Percentiles rank a stretch among this genome's conserved stretches.
These are phyloP conservation scores for Halyomorpha halys DNA, from an alignment of 1,140 invertebrate genomes.

Conservation along the genomic window DNA sequence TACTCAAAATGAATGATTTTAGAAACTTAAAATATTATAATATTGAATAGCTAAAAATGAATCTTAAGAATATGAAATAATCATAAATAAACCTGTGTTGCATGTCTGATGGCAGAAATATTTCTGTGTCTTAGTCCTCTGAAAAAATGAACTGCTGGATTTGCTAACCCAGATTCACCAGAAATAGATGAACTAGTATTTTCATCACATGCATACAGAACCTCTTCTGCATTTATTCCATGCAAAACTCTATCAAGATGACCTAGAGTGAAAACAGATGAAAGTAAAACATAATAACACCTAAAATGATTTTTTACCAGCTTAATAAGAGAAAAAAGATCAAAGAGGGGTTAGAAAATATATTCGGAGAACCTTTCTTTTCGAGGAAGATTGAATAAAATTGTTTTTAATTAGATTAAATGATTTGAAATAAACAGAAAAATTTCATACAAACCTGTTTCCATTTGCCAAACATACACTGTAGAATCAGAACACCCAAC, in stretches of 20 bases:
- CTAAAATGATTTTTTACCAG: not conserved
- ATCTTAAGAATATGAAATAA: too few relatives aligned
- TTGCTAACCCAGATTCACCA: constrained; percentile 67
- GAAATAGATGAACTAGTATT: constrained; percentile 51
- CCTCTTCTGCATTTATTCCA: constrained; percentile 89
- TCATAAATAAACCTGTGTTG: constrained; percentile 48
- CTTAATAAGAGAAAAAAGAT: not conserved
- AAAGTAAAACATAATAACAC: not conserved
- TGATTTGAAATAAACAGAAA: not conserved
- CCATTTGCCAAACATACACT: constrained; percentile 99
- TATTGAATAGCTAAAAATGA: too few relatives aligned
- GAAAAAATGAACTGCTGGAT: constrained; percentile 89
- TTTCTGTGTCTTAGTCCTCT: constrained; percentile 83
- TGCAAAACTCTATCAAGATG: constrained; percentile 93
- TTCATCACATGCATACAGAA: constrained; percentile 91
- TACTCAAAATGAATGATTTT: too few relatives aligned
- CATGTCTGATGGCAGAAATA: constrained; percentile 85
- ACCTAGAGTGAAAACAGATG: constrained; percentile 39
- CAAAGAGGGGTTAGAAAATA: too few relatives aligned
- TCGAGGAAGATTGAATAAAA: too few relatives aligned
- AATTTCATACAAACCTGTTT: constrained; percentile 59
- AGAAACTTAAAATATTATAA: too few relatives aligned
- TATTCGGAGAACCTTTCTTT: too few relatives aligned
- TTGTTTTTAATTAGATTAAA: too few relatives aligned
- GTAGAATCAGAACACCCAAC: constrained; percentile 96